Percentiles rank a stretch among this genome's conserved stretches.
Conservation (phyloP, 1,140 invertebrate genomes). For the Pseudomyrmex dendroicus region DNA sequence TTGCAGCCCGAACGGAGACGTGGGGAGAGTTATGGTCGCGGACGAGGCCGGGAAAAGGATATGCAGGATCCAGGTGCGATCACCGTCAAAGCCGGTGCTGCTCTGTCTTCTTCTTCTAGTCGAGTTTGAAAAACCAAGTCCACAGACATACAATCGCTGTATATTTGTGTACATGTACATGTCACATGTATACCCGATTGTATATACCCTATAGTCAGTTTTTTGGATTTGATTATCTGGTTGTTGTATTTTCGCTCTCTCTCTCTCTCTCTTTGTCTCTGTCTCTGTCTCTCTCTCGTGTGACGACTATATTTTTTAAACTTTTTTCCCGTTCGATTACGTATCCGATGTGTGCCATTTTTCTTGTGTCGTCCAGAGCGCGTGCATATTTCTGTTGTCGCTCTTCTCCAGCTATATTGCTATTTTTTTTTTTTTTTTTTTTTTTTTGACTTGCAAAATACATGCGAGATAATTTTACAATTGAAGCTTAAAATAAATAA, state of each 20-base stretch:
- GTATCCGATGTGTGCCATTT: constrained; percentile 31
- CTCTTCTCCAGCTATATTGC: background rate
- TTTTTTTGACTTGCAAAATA: background rate
- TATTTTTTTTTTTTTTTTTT: background rate
- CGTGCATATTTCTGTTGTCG: constrained; percentile 12
- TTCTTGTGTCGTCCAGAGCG: constrained; percentile 34
- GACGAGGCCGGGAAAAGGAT: constrained; percentile 73
- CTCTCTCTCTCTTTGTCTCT: background rate
- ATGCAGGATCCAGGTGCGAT: constrained; percentile 83
- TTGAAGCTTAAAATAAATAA: too few relatives aligned
- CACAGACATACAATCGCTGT: background rate
- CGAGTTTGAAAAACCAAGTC: constrained; percentile 56
- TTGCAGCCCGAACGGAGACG: constrained; percentile 71
- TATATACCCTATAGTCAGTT: too few relatives aligned
- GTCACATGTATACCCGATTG: constrained; percentile 16
- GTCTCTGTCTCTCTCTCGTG: constrained; percentile 21
- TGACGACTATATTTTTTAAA: constrained; percentile 13
- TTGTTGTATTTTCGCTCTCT: constrained; percentile 60
- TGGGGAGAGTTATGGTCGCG: constrained; percentile 75
- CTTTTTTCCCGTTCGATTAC: background rate
- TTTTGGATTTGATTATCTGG: constrained; percentile 42
- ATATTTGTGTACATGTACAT: constrained; percentile 38
- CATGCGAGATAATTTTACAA: too few relatives aligned
- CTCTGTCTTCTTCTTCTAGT: constrained; percentile 62
- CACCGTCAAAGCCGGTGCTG: constrained; percentile 71